Base-by-base conservation (phyloP, 2,113 vertebrate genomes). In the Myotis yumanensis region DNA sequence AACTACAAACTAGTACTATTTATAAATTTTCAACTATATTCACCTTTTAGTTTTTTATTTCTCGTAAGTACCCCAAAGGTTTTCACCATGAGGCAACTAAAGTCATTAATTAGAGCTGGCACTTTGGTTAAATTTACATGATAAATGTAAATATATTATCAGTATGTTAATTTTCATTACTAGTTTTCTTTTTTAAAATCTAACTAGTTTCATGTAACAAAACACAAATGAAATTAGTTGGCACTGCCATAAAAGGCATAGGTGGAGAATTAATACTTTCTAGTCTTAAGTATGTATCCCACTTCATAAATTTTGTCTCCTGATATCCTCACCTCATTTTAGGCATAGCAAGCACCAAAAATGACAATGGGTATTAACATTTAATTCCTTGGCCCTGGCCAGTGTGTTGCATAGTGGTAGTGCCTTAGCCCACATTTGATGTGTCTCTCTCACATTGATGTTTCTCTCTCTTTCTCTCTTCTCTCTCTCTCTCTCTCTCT, bases 351-450 rank as follows among this genome's bases (percentile, higher is more conserved):
- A 83, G 32, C 43, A 37, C 8, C 37, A 43, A 59, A 84, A 79
- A 87, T 90, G 25, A 79, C 57, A 35, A 57, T 25, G 87, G 28
- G 11, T 14, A 88, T 93, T 87, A 59, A 57, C 32, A 90, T 66
- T 57, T 69, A 89, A 72, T 46, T 12, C 20, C 59, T 30, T 28
- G 59, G 59, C 62, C 28, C 62, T 64, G 62, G 30, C 62, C 62
- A 64, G 28, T 64, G 28, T 43, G 43, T 32, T 28, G 62, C 2
- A 30, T 32, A 64, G 62, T 64, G 5, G 5, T 14, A 64, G 62
- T 32, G 62, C 62, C 25, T 32, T 28, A 30, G 11, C 10, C 59
- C 59, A 57, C 54, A 51, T 51, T 51, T 51, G 51, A 57, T 57
- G 20, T 57, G 54, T 57, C 54, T 15, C 52, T 54, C 52, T 57